Evolutionary conservation across 2,888 invertebrate species (phyloP), one percentile per base, ranked within the genome.

Genomic region (Agrotis puta): DNA sequence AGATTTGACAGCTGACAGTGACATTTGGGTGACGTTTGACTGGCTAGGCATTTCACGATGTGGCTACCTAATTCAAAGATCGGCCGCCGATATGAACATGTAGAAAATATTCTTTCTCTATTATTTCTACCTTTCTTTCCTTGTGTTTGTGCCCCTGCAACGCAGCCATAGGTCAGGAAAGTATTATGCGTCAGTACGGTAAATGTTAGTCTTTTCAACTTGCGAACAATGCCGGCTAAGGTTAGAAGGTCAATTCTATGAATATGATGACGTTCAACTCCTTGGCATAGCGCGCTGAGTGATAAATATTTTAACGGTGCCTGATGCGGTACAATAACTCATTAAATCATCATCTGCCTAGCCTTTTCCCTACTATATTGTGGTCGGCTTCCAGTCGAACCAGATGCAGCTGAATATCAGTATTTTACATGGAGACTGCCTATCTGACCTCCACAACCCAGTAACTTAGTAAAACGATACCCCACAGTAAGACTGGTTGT

Each of bases 231-330:
- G 53, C 39, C 27, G 6, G 22, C 33, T 39, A 2, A 48, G 76
- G 73, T 74, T 24, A 13, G n/a, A 59, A 67, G 59, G 59, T 66
- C 18, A 45, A 50, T 33, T 50, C 48, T 33, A 76, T 76, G 76
- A 68, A 76, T 74, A n/a, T 24, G 59, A 50, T 50, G 22, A 11
- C 33, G 22, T 74, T 70, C 2, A 18, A n/a, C 5, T 18, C 20
- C 45, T 63, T 53, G 53, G 50, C 74, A 33, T 70, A 24, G 2
- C 39, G 33, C 18, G 43, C 0, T 33, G 20, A 9, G 50, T n/a
- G 48, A 22, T 70, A 22, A 33, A 13, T 11, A 51, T 73, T 43
- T 6, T 22, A 2, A 9, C 27, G 4, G 3, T 7, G 39, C 72
- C 9, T 50, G 48, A 27, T 22, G 24, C 20, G n/a, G 16, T 22